Evolutionary conservation across 1,140 invertebrate genomes (phyloP).

Genomic region (Nasonia giraulti): DNA sequence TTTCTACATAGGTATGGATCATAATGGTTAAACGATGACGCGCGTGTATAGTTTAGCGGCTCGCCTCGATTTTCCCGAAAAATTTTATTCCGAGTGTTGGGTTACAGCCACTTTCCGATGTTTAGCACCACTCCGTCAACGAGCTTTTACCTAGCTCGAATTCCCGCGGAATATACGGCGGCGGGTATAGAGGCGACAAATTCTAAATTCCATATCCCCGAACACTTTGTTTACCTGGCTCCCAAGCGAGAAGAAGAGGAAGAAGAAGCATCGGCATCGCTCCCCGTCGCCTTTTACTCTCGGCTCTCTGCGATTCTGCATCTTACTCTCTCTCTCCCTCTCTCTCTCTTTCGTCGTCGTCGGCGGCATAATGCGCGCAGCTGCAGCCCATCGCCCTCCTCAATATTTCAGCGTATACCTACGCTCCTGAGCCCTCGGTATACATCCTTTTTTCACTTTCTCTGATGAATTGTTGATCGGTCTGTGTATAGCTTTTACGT

Average conservation of each 20-base stretch:
- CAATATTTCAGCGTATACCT: conserved; percentile 16
- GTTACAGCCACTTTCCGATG: too few relatives aligned
- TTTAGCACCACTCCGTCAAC: too few relatives aligned
- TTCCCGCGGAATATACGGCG: too few relatives aligned
- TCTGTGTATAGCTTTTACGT: too few relatives aligned
- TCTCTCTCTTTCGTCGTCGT: not conserved
- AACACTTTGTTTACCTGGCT: not conserved
- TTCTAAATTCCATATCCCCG: not conserved
- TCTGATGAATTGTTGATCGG: conserved; percentile 5
- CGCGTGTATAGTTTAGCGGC: too few relatives aligned
- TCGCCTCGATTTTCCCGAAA: too few relatives aligned
- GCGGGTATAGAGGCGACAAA: not conserved
- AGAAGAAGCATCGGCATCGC: not conserved
- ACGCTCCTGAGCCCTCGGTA: not conserved
- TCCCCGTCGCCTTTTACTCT: not conserved
- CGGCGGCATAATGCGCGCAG: not conserved
- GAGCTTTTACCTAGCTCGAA: not conserved
- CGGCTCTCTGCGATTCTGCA: not conserved
- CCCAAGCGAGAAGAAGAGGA: not conserved
- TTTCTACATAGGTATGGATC: too few relatives aligned
- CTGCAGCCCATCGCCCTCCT: not conserved
- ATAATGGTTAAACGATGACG: too few relatives aligned
- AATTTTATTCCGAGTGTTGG: too few relatives aligned
- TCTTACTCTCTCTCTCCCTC: not conserved
- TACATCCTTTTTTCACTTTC: not conserved